Base-by-base conservation (phyloP, 2,113 vertebrate species). In the Gallinago media region DNA sequence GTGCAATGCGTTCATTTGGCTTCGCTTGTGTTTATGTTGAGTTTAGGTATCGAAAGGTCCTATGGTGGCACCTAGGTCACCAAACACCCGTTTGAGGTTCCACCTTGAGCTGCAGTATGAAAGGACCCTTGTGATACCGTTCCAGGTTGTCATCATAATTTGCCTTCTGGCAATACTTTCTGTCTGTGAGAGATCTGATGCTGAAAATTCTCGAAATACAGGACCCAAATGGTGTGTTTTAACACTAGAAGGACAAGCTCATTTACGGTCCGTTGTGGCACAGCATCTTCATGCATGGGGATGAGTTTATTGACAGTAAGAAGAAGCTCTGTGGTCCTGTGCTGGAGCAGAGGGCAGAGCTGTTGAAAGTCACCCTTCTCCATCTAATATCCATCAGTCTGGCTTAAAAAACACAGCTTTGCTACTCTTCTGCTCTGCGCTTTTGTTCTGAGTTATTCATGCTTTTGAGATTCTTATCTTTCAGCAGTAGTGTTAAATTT, bases 181-280 rank as follows among this genome's bases (percentile, higher is more conserved):
- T 84, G 59, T 73, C 40, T 2, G 0, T 18, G 47, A 68, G 88
- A 92, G 38, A 59, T 62, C 23, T 49, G 6, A 42, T 36, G 65
- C 62, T 66, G 70, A 31, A 26, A 58, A 55, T 78, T 83, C 72
- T 90, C 81, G 72, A 88, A 93, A 70, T 65, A 63, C 75, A 88
- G 63, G 62, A 77, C 36, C 82, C 71, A 77, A 38, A 6, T 71
- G 89, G 26, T 72, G 36, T 87, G 71, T 19, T 95, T 74, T 83
- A 76, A 31, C 44, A 21, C 27, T 77, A 67, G 44, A 17, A 58
- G 63, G 44, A 17, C 0, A 1, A 32, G 20, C 34, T 96, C 14
- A 2, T 83, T 89, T 73, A 34, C 19, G 50, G 27, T 25, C 36
- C 0, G 0, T n/a, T 62, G 72, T 62, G 62, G 8, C 0, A 0